Evolutionary conservation across 2,797 vertebrate species (phyloP).

Genomic region (Siniperca undulata): DNA sequence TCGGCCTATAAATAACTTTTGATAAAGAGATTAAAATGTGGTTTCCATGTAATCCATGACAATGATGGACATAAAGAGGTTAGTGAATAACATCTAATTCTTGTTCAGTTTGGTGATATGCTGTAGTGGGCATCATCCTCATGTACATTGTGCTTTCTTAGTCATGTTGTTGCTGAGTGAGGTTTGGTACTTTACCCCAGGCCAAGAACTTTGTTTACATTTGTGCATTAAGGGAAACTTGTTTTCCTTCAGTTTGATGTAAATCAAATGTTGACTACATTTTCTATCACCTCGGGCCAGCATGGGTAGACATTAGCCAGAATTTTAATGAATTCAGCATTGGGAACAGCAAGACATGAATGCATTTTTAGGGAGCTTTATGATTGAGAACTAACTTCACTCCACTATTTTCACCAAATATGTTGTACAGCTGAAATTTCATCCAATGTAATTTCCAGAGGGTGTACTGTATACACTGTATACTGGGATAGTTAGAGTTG

Average conservation of each 20-base stretch:
- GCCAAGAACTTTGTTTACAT: conserved; percentile 8
- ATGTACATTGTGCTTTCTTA: not conserved
- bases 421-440: not conserved
- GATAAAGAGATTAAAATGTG: not conserved
- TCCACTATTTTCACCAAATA: not conserved
- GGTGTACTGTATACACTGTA: not conserved
- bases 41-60: not conserved
- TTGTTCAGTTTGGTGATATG: not conserved
- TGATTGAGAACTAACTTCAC: not conserved
- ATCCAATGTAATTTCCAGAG: not conserved
- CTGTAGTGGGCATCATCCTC: not conserved
- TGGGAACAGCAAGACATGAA: not conserved
- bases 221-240: not conserved
- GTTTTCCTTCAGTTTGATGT: conserved; percentile 11
- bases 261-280: conserved; percentile 33
- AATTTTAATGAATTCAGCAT: conserved; percentile 1
- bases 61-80: not conserved
- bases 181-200: not conserved
- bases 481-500: not conserved
- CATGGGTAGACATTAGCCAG: not conserved
- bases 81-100: not conserved
- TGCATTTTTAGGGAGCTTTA: not conserved
- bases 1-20: not conserved
- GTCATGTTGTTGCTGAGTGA: not conserved
- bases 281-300: conserved; percentile 26